Evolutionary conservation across 2,888 invertebrate species (phyloP).

Genomic region (Ophioninae sp.): DNA sequence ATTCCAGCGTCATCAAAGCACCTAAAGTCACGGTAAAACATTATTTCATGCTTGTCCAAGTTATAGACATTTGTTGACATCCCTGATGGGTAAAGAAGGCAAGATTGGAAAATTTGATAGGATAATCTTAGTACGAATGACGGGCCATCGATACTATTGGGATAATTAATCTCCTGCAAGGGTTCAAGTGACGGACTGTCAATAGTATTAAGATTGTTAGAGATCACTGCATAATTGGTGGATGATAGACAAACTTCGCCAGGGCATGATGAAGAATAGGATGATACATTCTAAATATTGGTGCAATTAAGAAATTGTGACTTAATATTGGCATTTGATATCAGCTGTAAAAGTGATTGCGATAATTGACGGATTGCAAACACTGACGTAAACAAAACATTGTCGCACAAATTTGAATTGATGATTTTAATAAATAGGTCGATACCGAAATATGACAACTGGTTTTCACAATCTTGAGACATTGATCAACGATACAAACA

Average conservation of each 20-base stretch:
- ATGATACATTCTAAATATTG: background rate
- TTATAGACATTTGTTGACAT: background rate
- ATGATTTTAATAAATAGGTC: background rate
- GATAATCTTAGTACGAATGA: background rate
- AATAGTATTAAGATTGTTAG: background rate
- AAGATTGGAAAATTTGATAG: background rate
- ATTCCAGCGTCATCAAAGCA: constrained; percentile 83
- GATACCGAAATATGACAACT: background rate
- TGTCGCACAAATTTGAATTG: background rate
- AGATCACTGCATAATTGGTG: background rate
- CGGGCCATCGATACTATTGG: background rate
- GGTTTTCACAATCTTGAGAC: background rate
- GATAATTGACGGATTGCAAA: background rate
- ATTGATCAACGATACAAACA: background rate
- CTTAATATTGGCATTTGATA: background rate
- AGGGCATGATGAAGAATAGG: background rate
- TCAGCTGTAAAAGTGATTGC: background rate
- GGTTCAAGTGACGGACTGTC: background rate
- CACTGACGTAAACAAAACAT: background rate
- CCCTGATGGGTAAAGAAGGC: background rate
- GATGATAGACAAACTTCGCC: background rate
- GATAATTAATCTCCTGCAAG: background rate
- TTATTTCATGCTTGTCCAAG: background rate
- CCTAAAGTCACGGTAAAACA: constrained; percentile 56
- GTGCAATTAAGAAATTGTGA: background rate